Percentiles rank a stretch among this genome's conserved stretches.
These are phyloP conservation scores for Daphoenositta chrysoptera DNA, from an alignment of 2,113 vertebrate genomes.

Conservation along the genomic window DNA sequence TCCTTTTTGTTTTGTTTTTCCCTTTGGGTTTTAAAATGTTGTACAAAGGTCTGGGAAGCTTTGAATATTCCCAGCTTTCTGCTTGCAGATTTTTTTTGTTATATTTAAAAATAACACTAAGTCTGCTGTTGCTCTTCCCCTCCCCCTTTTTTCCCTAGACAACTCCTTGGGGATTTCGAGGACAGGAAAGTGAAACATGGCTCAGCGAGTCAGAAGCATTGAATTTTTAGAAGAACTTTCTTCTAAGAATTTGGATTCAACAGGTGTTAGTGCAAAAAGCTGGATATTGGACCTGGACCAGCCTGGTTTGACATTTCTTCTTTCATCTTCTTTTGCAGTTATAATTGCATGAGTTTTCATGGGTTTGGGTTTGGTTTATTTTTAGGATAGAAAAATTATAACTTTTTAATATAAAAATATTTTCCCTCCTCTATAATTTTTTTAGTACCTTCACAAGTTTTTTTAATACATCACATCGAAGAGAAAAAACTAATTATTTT, in stretches of 20 bases:
- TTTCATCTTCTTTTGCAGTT: not conserved
- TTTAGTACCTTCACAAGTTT: not conserved
- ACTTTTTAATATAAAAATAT: not conserved
- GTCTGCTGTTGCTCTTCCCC: not conserved
- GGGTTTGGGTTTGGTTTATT: not conserved
- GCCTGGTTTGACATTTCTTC: not conserved
- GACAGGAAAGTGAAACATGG: not conserved
- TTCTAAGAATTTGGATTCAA: not conserved
- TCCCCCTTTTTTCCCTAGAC: not conserved
- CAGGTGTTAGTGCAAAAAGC: not conserved
- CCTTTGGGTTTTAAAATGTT: conserved; percentile 19
- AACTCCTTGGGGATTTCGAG: not conserved
- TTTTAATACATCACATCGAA: not conserved
- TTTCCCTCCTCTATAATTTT: not conserved
- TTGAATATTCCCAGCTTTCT: conserved; percentile 15
- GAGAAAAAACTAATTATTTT: not conserved
- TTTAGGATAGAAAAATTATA: not conserved
- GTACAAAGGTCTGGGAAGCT: not conserved
- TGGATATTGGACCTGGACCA: not conserved
- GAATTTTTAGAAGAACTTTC: not conserved
- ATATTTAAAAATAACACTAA: conserved; percentile 33
- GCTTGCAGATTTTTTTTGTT: not conserved
- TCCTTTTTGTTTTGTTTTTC: conserved; percentile 20
- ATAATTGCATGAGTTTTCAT: not conserved
- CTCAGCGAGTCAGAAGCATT: not conserved